phyloP scores from a whole-genome alignment of 1,140 invertebrate species.

The Zaprionus camerounensis region DNA sequence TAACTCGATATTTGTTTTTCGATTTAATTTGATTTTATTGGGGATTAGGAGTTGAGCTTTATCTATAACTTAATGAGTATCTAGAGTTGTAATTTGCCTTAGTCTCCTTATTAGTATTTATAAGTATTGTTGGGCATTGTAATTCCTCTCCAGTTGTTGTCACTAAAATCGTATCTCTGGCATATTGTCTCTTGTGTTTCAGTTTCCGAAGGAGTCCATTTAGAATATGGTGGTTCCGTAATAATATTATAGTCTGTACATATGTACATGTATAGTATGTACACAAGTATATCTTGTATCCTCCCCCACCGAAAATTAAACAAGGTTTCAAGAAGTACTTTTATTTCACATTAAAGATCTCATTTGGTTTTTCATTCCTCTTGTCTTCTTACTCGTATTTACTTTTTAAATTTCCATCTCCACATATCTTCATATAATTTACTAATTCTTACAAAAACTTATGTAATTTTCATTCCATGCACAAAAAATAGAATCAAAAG shows the following conservation, averaged over 20 bases:
- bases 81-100: no score
- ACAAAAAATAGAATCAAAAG: constrained; percentile 39
- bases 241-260: background rate
- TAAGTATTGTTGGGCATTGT: no score
- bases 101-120: no score
- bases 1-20: no score
- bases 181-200: no score
- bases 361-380: constrained; percentile 53
- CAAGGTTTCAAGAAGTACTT: constrained; percentile 71
- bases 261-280: background rate
- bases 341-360: constrained; percentile 79
- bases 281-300: background rate
- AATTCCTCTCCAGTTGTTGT: no score
- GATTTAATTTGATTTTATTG: no score
- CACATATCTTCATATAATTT: constrained; percentile 65
- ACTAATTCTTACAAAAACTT: constrained; percentile 79
- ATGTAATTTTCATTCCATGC: constrained; percentile 60
- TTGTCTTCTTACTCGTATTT: constrained; percentile 54
- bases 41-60: no score
- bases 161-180: no score
- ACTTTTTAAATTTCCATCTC: constrained; percentile 61
- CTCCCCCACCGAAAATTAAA: background rate
- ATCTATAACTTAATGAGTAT: no score
- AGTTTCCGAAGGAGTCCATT: no score
- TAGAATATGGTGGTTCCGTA: no score